These are phyloP conservation scores for Latrodectus hesperus DNA, from an alignment of 2,888 invertebrate species.

Conservation along the genomic window DNA sequence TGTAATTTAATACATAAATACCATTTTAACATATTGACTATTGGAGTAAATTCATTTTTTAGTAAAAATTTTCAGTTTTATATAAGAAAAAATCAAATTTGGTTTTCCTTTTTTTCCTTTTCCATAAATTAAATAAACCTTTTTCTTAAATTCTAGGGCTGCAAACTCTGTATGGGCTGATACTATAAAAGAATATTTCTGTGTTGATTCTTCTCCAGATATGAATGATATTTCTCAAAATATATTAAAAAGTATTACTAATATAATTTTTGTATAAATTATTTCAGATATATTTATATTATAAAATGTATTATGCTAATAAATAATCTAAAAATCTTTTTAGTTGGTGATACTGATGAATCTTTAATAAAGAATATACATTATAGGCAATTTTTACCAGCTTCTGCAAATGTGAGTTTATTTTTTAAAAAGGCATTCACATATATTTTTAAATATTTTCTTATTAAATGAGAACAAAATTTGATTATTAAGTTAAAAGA, in stretches of 20 bases:
- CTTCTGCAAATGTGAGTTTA: constrained; percentile 77
- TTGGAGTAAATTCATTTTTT: constrained; percentile 41
- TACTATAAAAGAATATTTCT: constrained; percentile 86
- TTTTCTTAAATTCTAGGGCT: constrained; percentile 78
- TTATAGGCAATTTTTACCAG: constrained; percentile 88
- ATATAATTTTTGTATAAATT: not conserved
- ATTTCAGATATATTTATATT: not conserved
- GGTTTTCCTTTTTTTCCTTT: not conserved
- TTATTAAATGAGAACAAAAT: no score
- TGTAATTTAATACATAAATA: not conserved
- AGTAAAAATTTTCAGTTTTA: not conserved
- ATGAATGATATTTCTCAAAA: constrained; percentile 89
- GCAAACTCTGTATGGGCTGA: constrained; percentile 83
- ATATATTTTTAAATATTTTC: no score
- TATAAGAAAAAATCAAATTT: no score
- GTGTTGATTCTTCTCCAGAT: constrained; percentile 86
- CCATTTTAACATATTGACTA: not conserved
- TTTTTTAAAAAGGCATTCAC: no score
- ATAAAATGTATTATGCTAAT: not conserved
- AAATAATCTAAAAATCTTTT: constrained; percentile 20
- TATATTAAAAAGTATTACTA: constrained; percentile 79
- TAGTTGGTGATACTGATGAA: constrained; percentile 80
- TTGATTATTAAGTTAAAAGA: no score
- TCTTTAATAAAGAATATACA: constrained; percentile 80
- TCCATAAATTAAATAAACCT: constrained; percentile 17